phyloP scores from a whole-genome alignment of 2,888 invertebrate species.

The Drosophila paranaensis region DNA sequence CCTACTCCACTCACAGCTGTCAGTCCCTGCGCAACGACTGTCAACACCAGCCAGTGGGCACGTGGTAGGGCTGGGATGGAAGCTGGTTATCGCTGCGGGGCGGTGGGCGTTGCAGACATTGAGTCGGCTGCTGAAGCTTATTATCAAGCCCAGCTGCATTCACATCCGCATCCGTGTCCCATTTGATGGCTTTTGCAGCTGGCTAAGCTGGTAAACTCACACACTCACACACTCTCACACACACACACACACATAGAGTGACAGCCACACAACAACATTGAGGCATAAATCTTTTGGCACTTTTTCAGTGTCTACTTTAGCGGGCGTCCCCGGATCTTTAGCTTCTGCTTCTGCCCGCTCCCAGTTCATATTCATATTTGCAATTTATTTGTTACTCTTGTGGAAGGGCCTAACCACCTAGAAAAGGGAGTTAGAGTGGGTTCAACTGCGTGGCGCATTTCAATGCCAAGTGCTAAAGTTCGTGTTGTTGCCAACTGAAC shows the following conservation, averaged over 20 bases:
- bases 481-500: conserved; percentile 29
- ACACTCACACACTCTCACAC: conserved; percentile 9
- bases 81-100: neutral
- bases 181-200: conserved; percentile 36
- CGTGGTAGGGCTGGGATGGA: neutral
- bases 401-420: conserved; percentile 15
- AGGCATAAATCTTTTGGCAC: conserved; percentile 71
- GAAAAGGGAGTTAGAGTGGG: conserved; percentile 1
- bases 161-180: conserved; percentile 43
- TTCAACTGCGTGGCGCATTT: conserved; percentile 16
- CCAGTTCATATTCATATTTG: conserved; percentile 55
- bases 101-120: conserved; percentile 26
- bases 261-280: conserved; percentile 27
- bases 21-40: conserved; percentile 49
- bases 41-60: conserved; percentile 27
- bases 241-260: conserved; percentile 4
- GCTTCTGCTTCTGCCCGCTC: neutral
- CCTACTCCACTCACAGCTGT: conserved; percentile 61
- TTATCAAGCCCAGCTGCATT: conserved; percentile 63
- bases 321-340: conserved; percentile 32
- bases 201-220: conserved; percentile 20
- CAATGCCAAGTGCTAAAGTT: conserved; percentile 33
- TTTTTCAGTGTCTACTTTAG: conserved; percentile 65
- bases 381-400: conserved; percentile 75
- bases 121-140: conserved; percentile 56